Evolutionary conservation across 2,797 vertebrate species (phyloP).

Genomic region (Coluber constrictor): DNA sequence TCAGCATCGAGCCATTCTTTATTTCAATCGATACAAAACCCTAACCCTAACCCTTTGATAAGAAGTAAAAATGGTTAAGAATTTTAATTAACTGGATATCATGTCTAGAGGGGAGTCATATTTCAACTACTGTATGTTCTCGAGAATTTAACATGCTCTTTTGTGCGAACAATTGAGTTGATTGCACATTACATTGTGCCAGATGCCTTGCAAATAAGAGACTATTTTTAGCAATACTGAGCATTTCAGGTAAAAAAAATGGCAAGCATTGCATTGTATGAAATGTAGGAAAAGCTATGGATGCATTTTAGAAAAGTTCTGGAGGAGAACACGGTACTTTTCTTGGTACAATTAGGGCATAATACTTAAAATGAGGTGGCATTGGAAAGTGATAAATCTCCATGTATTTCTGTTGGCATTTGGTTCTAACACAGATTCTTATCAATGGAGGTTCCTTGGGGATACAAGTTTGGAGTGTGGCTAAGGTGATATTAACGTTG

Average conservation of each 20-base stretch:
- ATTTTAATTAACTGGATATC: slow-evolving; percentile 10
- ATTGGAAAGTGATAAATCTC: background rate
- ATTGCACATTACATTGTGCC: slow-evolving; percentile 12
- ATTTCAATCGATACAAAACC: slow-evolving; percentile 25
- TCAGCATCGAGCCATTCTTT: slow-evolving; percentile 6
- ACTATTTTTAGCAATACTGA: slow-evolving; percentile 25
- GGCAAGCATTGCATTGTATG: slow-evolving; percentile 16
- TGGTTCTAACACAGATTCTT: background rate
- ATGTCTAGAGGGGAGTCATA: background rate
- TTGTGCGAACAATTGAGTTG: slow-evolving; percentile 25
- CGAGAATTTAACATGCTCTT: slow-evolving; percentile 13
- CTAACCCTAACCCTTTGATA: background rate
- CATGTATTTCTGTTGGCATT: fast-evolving
- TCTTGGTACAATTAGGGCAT: background rate
- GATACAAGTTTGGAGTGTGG: background rate
- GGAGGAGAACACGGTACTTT: background rate
- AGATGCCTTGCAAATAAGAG: slow-evolving; percentile 19
- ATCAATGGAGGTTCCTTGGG: background rate
- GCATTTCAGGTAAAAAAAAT: slow-evolving; percentile 13
- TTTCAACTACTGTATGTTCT: background rate
- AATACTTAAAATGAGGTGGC: background rate
- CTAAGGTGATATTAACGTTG: background rate
- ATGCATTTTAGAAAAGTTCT: slow-evolving; percentile 1
- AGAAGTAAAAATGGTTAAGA: slow-evolving; percentile 11
- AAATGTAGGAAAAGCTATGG: slow-evolving; percentile 3